Base-by-base conservation (phyloP, 2,113 vertebrate genomes). In the Epinephelus lanceolatus region DNA sequence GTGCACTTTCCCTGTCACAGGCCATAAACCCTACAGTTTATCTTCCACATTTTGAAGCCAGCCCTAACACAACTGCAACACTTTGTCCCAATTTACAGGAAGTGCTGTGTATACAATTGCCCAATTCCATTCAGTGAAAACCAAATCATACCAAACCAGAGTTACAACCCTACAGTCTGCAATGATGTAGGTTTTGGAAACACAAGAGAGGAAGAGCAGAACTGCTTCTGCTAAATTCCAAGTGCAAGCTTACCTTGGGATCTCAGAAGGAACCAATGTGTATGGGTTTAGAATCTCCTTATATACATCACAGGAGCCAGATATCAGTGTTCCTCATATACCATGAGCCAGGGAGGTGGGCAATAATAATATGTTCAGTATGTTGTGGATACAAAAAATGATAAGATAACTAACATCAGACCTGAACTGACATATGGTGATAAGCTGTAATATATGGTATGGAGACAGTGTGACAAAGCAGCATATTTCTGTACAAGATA, bases 341-440 rank as follows among this genome's bases (percentile, higher is more conserved):
- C 45, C 57, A 63, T 57, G 10, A 71, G 21, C 27, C 27, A 53
- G 9, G 65, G 25, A 47, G 62, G 40, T 37, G 63, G 19, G 49
- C 23, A 21, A 23, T 71, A 15, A 61, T 45, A 25, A 65, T 11
- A 59, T 13, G 30, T 66, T 30, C 3, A 14, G 18, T 37, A 21
- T 18, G 45, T 62, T 76, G n/a, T 69, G 71, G 18, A 56, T 60
- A 73, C 56, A 59, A 30, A 68, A n/a, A 68, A 33, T 68, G 23
- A 84, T 88, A 91, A 76, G 76, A 77, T 91, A 90, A 84, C 80
- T 86, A 66, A 87, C 70, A 67, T 66, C 65, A 84, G 71, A 66
- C 66, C 14, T 69, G 17, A 71, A 67, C 57, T 27, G 57, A 79
- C 62, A 56, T 40, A 37, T 63, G 21, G 7, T 56, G 72, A 80